These are phyloP conservation scores for Netelia virgata DNA, from an alignment of 2,888 invertebrate genomes.

Conservation along the genomic window DNA sequence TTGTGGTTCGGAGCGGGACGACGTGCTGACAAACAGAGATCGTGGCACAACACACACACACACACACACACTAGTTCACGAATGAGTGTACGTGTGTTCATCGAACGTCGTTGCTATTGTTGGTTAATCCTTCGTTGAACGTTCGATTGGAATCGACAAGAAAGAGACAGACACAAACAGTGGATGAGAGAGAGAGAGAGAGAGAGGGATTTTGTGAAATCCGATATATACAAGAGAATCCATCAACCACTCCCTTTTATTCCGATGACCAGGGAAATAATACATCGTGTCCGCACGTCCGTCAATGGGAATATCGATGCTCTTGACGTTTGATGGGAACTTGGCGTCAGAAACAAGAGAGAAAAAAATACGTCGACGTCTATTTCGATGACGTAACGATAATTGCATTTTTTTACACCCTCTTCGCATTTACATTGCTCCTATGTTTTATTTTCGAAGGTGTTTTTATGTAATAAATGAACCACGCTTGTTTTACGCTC, in stretches of 20 bases:
- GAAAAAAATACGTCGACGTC: neutral
- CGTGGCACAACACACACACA: neutral
- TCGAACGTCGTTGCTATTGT: slow-evolving; percentile 24
- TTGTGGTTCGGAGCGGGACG: slow-evolving; percentile 60
- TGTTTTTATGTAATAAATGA: too few species aligned
- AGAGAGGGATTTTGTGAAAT: slow-evolving; percentile 5
- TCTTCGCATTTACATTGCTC: too few species aligned
- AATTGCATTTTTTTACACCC: too few species aligned
- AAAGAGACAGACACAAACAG: too few species aligned
- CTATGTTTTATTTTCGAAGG: too few species aligned
- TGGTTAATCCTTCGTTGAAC: slow-evolving; percentile 43
- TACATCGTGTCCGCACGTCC: neutral
- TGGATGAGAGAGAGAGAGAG: too few species aligned
- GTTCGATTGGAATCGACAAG: slow-evolving; percentile 33
- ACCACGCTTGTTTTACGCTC: too few species aligned
- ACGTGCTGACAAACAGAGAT: slow-evolving; percentile 38
- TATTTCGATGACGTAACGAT: neutral
- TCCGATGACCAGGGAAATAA: slow-evolving; percentile 37
- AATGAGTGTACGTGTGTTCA: neutral
- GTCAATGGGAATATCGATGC: slow-evolving; percentile 20
- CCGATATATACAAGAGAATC: slow-evolving; percentile 30
- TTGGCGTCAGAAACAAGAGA: neutral
- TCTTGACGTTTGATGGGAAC: slow-evolving; percentile 19
- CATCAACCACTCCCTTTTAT: slow-evolving; percentile 35
- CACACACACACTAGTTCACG: neutral